These are phyloP conservation scores for Speoplatyrhinus poulsoni DNA, from an alignment of 2,113 vertebrate genomes.

Conservation along the genomic window DNA sequence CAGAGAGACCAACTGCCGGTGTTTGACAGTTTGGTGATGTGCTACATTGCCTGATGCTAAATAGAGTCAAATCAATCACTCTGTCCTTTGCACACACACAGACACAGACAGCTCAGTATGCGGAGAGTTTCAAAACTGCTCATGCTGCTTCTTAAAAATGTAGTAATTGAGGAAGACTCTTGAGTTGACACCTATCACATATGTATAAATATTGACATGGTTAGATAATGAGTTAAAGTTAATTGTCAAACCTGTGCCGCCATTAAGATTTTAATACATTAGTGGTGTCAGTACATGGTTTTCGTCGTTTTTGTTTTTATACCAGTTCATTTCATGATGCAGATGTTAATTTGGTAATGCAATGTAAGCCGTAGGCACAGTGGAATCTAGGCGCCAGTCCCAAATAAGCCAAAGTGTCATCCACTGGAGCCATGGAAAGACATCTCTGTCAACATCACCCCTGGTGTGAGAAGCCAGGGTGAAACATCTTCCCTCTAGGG, in stretches of 20 bases:
- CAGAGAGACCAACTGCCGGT: constrained; percentile 15
- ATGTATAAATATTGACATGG: neutral
- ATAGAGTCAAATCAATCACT: constrained; percentile 1
- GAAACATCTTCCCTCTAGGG: constrained; percentile 6
- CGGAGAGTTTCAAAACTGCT: constrained; percentile 3
- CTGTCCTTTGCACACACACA: neutral
- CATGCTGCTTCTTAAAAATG: neutral
- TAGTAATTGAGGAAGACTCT: neutral
- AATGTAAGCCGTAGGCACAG: too few relatives aligned
- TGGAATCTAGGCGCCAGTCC: too few relatives aligned
- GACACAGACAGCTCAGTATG: neutral
- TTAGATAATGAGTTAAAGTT: neutral
- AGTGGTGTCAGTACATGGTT: too few relatives aligned
- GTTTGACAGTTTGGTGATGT: constrained; percentile 14
- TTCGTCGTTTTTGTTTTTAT: too few relatives aligned
- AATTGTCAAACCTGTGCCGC: too few relatives aligned
- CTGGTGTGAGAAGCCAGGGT: constrained; percentile 23
- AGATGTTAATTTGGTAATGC: too few relatives aligned
- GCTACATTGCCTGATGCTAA: constrained; percentile 20
- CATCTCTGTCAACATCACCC: constrained; percentile 20
- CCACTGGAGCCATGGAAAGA: neutral
- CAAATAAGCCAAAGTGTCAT: too few relatives aligned
- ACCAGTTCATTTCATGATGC: too few relatives aligned
- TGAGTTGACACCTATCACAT: neutral
- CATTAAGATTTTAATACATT: too few relatives aligned